Conservation (phyloP, 2,113 vertebrate species). For the Rhinolophus ferrumequinum region DNA sequence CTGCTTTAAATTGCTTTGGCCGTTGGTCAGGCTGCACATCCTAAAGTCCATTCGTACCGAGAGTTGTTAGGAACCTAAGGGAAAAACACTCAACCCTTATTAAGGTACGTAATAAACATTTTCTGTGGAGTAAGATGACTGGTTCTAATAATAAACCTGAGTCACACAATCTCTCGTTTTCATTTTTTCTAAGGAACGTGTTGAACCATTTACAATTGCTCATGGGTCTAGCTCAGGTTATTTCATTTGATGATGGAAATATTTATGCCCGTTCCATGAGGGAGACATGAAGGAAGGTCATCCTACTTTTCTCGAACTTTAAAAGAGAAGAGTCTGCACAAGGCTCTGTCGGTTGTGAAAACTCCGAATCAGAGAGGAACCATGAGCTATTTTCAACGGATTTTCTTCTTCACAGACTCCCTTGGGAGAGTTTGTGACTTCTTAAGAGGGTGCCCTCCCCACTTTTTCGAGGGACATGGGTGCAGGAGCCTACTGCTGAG, state of each 20-base stretch:
- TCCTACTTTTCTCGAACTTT: not conserved
- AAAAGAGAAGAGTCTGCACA: slow-evolving; percentile 62
- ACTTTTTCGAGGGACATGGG: not conserved
- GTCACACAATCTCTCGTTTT: not conserved
- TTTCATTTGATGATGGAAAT: not conserved
- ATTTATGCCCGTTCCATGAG: not conserved
- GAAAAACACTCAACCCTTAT: not conserved
- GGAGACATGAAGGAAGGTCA: slow-evolving; percentile 23
- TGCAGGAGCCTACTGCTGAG: not conserved
- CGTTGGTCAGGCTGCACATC: rapidly evolving
- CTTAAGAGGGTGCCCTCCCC: not conserved
- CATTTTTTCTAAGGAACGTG: not conserved
- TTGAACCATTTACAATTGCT: slow-evolving; percentile 38
- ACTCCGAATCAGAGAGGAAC: slow-evolving; percentile 49
- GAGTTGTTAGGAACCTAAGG: not conserved
- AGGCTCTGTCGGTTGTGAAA: slow-evolving; percentile 22
- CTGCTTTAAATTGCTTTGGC: too few species aligned
- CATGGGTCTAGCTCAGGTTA: not conserved
- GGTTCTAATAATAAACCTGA: not conserved
- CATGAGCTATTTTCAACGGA: slow-evolving; percentile 76
- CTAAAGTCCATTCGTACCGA: rapidly evolving
- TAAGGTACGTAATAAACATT: not conserved
- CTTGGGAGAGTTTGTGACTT: slow-evolving; percentile 68
- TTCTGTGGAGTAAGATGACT: not conserved
- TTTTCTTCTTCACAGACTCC: slow-evolving; percentile 60